Base-by-base conservation (phyloP, 2,113 vertebrate genomes). In the Macquaria ambigua region DNA sequence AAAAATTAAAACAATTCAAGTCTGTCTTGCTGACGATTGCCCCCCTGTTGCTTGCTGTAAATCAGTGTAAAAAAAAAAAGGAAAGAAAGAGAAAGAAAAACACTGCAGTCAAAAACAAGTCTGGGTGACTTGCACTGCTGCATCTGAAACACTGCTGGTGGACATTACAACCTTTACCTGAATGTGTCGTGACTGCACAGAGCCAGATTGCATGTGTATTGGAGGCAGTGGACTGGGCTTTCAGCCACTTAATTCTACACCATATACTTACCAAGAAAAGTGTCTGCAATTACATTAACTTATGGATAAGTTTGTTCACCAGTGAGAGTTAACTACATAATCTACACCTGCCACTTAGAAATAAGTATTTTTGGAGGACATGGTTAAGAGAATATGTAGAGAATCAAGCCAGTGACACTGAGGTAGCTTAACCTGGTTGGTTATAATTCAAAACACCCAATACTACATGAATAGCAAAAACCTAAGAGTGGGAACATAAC, bases 151-250 rank as follows among this genome's bases (percentile, higher is more conserved):
- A 77, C 34, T 46, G 61, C 77, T 78, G 55, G 39, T 81, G 80
- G 77, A 79, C 67, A 68, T 79, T 67, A 66, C 50, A 86, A 41
- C 74, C 14, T 34, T 82, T 82, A 87, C 70, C 71, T 77, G 79
- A 83, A 86, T 84, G 83, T 79, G 59, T 79, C 11, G 31, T 61
- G 78, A 70, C 77, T 52, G 37, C 77, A 74, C 41, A 50, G 18
- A 62, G 63, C 77, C 77, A 71, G 50, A 55, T 39, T 64, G 67
- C 48, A 63, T 23, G 58, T 15, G 34, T 15, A 61, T 20, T 64
- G 48, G 62, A 72, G 71, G 64, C 8, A 72, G 20, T n/a, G 56
- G 48, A 68, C 37, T 53, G n/a, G 59, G 34, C 46, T 68, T 81
- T 67, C 31, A 75, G 70, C 41, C 48, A 18, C 25, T 78, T 67